Evolutionary conservation across 2,113 vertebrate species (phyloP).

Genomic region (Chinchilla lanigera): DNA sequence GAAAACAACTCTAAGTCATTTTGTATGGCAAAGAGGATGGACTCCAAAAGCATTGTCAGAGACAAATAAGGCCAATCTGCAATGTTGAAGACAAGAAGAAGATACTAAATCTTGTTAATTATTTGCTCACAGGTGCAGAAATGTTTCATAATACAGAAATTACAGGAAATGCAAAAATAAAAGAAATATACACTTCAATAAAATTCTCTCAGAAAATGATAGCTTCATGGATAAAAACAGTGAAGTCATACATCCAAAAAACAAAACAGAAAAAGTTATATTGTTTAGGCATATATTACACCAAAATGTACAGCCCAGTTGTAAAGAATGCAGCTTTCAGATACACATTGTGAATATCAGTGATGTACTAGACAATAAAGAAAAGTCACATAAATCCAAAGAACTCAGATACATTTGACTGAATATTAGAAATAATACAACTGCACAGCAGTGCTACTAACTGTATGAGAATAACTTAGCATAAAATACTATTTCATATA

Average conservation of each 20-base stretch:
- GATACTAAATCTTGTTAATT: not conserved
- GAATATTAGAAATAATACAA: not conserved
- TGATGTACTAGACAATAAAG: not conserved
- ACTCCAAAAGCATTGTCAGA: not conserved
- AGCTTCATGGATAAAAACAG: not conserved
- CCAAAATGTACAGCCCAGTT: not conserved
- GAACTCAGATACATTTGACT: not conserved
- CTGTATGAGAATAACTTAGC: not conserved
- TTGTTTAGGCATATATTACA: not conserved
- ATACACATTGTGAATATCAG: not conserved
- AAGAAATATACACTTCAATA: not conserved
- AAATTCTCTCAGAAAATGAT: not conserved
- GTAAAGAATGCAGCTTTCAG: not conserved
- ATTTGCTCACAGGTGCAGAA: not conserved
- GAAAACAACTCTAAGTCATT: not conserved
- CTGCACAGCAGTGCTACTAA: not conserved
- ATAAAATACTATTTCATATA: not conserved
- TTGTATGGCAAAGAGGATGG: not conserved
- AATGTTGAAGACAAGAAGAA: not conserved
- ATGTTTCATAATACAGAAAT: not conserved
- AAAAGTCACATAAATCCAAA: not conserved
- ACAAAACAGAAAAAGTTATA: not conserved
- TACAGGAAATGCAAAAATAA: not conserved
- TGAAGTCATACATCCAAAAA: not conserved
- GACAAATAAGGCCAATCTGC: not conserved